phyloP scores from a whole-genome alignment of 2,888 invertebrate species.

The Melipona beecheii region DNA sequence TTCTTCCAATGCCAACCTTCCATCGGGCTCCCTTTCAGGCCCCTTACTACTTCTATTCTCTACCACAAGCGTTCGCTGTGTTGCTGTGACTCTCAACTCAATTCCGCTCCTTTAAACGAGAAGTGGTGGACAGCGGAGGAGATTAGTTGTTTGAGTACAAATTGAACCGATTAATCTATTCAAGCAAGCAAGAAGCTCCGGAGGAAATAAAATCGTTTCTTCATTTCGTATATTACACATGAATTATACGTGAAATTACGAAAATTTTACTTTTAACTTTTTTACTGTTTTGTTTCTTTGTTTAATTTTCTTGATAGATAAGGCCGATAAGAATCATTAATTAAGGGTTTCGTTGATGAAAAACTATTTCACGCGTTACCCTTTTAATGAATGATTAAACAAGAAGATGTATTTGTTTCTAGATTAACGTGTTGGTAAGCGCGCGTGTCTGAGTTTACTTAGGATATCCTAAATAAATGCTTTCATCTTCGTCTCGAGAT shows the following conservation, averaged over 20 bases:
- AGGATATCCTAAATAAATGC: slow-evolving; percentile 35
- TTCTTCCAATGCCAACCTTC: slow-evolving; percentile 52
- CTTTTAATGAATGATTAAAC: neutral
- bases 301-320: neutral
- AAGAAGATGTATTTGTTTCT: slow-evolving; percentile 28
- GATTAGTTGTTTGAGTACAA: slow-evolving; percentile 50
- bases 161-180: slow-evolving; percentile 52
- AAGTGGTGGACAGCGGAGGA: slow-evolving; percentile 22
- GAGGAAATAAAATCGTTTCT: slow-evolving; percentile 13
- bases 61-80: slow-evolving; percentile 43
- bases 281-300: neutral
- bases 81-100: slow-evolving; percentile 56
- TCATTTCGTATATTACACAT: neutral
- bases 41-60: slow-evolving; percentile 58
- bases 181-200: neutral
- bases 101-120: slow-evolving; percentile 23
- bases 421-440: slow-evolving; percentile 32
- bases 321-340: neutral
- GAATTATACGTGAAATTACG: neutral
- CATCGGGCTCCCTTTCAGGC: slow-evolving; percentile 55
- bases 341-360: no score
- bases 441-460: slow-evolving; percentile 52
- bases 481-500: slow-evolving; percentile 57
- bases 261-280: neutral
- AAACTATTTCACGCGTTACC: neutral